Conservation (phyloP, 2,113 vertebrate genomes). For the Sialia sialis region DNA sequence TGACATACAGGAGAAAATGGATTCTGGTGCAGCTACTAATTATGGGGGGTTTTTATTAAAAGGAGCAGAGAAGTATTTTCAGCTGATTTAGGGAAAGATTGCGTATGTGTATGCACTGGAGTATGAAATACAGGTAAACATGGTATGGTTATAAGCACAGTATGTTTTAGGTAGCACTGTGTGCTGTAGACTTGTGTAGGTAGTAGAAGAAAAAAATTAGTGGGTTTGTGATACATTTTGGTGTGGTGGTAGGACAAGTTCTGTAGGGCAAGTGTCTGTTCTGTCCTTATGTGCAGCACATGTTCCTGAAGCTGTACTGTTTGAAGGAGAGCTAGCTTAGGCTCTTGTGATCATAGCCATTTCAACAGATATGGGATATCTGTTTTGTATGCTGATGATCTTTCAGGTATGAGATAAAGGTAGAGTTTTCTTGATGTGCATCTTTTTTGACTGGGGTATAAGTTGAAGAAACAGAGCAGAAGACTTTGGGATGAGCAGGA, state of each 20-base stretch:
- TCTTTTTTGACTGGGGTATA: not conserved
- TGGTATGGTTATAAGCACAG: not conserved
- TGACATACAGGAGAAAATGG: not conserved
- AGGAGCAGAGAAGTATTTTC: not conserved
- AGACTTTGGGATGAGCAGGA: not conserved
- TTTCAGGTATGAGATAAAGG: not conserved
- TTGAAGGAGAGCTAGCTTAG: not conserved
- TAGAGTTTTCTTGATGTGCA: not conserved
- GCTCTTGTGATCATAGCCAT: not conserved
- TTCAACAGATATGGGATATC: not conserved
- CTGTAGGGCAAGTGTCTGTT: not conserved
- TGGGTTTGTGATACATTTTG: not conserved
- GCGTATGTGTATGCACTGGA: not conserved
- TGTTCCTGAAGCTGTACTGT: not conserved
- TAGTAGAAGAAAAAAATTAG: not conserved
- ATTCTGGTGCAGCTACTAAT: not conserved
- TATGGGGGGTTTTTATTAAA: not conserved
- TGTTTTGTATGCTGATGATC: not conserved
- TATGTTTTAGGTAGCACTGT: not conserved
- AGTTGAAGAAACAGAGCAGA: not conserved
- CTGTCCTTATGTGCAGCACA: rapidly evolving
- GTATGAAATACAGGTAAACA: not conserved
- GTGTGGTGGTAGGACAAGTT: not conserved
- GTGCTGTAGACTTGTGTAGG: not conserved
- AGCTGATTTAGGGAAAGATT: not conserved